phyloP scores from a whole-genome alignment of 35 echinoderm and acorn worm genomes.

The Acanthaster planci region DNA sequence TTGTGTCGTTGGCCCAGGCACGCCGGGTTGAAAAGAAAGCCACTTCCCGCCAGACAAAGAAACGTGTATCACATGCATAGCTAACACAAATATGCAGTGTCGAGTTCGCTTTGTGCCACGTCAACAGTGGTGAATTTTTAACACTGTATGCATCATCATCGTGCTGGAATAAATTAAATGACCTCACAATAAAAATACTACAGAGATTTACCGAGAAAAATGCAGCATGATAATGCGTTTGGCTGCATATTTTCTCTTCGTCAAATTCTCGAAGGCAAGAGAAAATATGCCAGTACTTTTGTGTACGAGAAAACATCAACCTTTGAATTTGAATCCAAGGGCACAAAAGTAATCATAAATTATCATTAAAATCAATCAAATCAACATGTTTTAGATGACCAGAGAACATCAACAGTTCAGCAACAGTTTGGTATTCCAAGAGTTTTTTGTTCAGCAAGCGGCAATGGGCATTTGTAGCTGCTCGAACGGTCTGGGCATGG shows the following conservation, averaged over 20 bases:
- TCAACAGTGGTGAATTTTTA: no score
- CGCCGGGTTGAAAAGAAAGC: background rate
- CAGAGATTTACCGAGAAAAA: background rate
- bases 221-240: background rate
- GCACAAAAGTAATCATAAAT: background rate
- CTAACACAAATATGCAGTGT: background rate
- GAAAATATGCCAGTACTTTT: no score
- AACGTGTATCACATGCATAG: background rate
- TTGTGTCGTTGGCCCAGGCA: background rate
- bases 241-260: background rate
- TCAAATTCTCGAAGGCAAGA: background rate
- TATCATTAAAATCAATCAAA: conserved; percentile 38
- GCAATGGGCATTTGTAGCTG: conserved; percentile 50
- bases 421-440: background rate
- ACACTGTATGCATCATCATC: background rate
- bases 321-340: background rate
- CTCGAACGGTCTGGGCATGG: conserved; percentile 50
- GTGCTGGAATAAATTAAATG: background rate
- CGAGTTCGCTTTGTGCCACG: no score
- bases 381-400: conserved; percentile 26
- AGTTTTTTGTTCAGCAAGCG: conserved; percentile 30
- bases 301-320: no score
- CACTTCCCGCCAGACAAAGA: conserved; percentile 1
- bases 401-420: conserved; percentile 18
- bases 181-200: background rate